Evolutionary conservation across 2,888 invertebrate species (phyloP).

Genomic region (Hedya salicella): DNA sequence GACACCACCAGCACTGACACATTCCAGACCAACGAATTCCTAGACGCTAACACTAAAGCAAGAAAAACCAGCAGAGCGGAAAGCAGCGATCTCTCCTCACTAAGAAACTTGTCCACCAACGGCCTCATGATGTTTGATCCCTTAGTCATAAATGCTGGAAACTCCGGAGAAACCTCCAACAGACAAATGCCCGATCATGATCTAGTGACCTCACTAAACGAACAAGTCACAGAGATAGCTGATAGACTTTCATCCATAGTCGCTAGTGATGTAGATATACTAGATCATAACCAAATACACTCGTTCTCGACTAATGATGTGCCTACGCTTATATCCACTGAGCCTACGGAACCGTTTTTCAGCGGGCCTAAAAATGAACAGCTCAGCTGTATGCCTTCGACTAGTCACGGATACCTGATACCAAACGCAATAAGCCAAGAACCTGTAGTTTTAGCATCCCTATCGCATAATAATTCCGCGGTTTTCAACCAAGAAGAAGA

Average conservation of each 20-base stretch:
- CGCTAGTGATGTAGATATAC: constrained; percentile 66
- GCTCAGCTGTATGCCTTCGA: constrained; percentile 84
- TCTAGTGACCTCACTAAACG: constrained; percentile 78
- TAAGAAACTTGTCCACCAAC: constrained; percentile 77
- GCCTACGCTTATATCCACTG: constrained; percentile 68
- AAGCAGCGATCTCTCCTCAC: constrained; percentile 66
- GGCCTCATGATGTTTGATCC: constrained; percentile 83
- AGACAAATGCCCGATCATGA: constrained; percentile 76
- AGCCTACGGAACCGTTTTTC: constrained; percentile 62
- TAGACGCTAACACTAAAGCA: constrained; percentile 52
- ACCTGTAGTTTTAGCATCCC: constrained; percentile 80
- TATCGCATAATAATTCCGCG: constrained; percentile 79
- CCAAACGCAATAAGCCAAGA: constrained; percentile 86
- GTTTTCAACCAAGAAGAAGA: constrained; percentile 77
- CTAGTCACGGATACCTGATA: constrained; percentile 87
- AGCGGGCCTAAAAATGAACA: constrained; percentile 72
- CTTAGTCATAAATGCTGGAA: constrained; percentile 74
- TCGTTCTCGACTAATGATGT: constrained; percentile 79
- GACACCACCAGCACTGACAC: constrained; percentile 67
- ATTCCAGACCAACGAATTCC: constrained; percentile 65
- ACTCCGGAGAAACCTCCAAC: constrained; percentile 58
- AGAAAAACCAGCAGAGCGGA: constrained; percentile 74
- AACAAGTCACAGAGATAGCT: constrained; percentile 81
- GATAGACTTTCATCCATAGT: constrained; percentile 78
- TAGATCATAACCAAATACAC: constrained; percentile 70